Base-by-base conservation (phyloP, 2,113 vertebrate species). In the Nycticebus coucang region DNA sequence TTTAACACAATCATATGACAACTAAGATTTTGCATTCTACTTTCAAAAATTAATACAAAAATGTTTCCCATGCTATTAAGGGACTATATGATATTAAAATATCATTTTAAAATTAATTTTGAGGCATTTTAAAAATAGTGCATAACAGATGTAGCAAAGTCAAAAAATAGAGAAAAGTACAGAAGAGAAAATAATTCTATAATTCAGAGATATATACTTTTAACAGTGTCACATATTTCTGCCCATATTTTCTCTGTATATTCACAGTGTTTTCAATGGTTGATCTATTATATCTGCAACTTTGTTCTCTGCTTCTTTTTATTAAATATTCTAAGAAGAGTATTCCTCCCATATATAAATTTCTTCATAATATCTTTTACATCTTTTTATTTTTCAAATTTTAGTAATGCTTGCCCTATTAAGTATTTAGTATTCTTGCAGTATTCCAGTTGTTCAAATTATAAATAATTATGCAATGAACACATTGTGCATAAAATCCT, bases 371-470 rank as follows among this genome's bases (percentile, higher is more conserved):
- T 87, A 62, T 66, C 24, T 79, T 69, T 81, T 80, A 18, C 13
- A 35, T 50, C 14, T 66, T 94, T 94, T 96, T 74, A 81, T 41
- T 87, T 85, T 60, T 68, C 66, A 66, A 92, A 57, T 74, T 72
- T 55, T 92, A 92, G 60, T 59, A 75, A 68, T 15, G 62, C n/a
- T 41, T 66, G 2, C 19, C 30, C 21, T 69, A 81, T 55, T 81
- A 84, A 59, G 37, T 66, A 66, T 26, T 50, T 50, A 26, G 14
- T 83, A 19, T 92, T 75, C 30, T 88, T 93, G 22, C 59, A 80
- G 55, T 64, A 85, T n/a, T 41, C 28, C 4, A 59, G 30, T 55
- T 91, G 21, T 45, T 74, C 24, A 77, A 75, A 87, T 80, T 82
- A 11, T 53, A 78, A 64, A 66, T 79, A 91, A 75, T 64, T 14